These are phyloP conservation scores for Oryzaephilus surinamensis DNA, from an alignment of 1,140 invertebrate species.

Conservation along the genomic window DNA sequence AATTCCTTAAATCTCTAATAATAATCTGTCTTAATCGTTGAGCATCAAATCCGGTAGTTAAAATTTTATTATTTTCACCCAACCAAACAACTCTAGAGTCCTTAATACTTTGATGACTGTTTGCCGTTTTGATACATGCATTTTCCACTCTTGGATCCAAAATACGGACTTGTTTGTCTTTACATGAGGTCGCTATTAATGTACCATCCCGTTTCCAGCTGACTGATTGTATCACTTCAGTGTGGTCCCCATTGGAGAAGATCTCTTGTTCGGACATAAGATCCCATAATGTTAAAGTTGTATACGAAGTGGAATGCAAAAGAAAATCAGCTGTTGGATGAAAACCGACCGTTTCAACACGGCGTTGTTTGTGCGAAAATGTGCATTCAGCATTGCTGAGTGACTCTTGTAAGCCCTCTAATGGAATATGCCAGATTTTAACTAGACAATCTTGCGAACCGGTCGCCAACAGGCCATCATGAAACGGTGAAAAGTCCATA, in stretches of 20 bases:
- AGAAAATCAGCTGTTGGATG: constrained; percentile 79
- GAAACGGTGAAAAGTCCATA: constrained; percentile 89
- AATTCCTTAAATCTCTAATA: constrained; percentile 75
- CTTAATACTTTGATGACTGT: constrained; percentile 79
- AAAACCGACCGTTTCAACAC: constrained; percentile 78
- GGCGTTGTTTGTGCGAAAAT: constrained; percentile 66
- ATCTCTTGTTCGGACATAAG: constrained; percentile 70
- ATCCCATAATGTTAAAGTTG: constrained; percentile 78
- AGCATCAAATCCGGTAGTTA: constrained; percentile 72
- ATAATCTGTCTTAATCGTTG: constrained; percentile 73
- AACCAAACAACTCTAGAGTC: constrained; percentile 85
- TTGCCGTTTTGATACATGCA: constrained; percentile 50
- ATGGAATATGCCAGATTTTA: constrained; percentile 79
- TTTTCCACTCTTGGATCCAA: constrained; percentile 62
- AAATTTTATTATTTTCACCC: constrained; percentile 65
- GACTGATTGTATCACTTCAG: constrained; percentile 72
- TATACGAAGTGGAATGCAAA: constrained; percentile 69
- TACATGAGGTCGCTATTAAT: constrained; percentile 61
- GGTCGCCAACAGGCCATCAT: constrained; percentile 81
- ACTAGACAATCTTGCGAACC: constrained; percentile 85
- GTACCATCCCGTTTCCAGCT: constrained; percentile 77
- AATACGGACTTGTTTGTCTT: constrained; percentile 73
- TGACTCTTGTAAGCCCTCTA: constrained; percentile 65
- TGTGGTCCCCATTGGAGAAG: constrained; percentile 66
- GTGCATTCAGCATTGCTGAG: constrained; percentile 67